Base-by-base conservation (phyloP, 2,797 vertebrate genomes). In the Gorsachius magnificus region DNA sequence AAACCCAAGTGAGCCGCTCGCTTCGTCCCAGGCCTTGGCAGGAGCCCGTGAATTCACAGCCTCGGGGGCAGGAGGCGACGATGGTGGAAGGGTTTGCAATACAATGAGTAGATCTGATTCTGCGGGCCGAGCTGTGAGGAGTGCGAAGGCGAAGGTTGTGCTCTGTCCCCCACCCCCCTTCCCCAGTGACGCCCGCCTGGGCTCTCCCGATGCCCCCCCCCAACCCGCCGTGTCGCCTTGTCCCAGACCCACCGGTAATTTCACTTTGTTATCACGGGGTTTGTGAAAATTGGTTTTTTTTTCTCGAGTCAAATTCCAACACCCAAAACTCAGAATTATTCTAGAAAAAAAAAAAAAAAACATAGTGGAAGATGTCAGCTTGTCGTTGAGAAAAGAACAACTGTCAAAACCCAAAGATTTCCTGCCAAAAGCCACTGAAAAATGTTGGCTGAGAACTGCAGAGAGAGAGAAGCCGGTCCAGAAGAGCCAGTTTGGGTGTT, bases 331-430 rank as follows among this genome's bases (percentile, higher is more conserved):
- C 60, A 56, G 72, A 61, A 89, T 45, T 54, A 74, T 33, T 71
- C 78, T 82, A 19, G n/a, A 31, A 46, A 68, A 91, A 77, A 51
- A 36, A 51, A 36, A n/a, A 46, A 68, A 91, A 77, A 51, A 6
- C 0, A 2, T 36, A 79, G 66, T 66, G 71, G 88, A 94, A 95
- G 93, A 80, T 84, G 90, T 93, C 95, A 93, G 90, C 90, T 96
- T 95, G 89, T 94, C 86, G 10, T 71, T 57, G 89, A 91, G 92
- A 94, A 96, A 97, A 96, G 94, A 96, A 91, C 94, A 94, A 94
- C 95, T 96, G 95, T 96, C 96, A 96, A 96, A 96, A 94, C 87
- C 93, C 87, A 78, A 75, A 68, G 91, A 87, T 87, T 93, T 94
- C 66, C 92, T 96, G 94, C 94, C 95, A 96, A 96, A 96, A 95